These are phyloP conservation scores for Emydura subglobosa DNA, from an alignment of 2,113 vertebrate genomes.

Conservation along the genomic window DNA sequence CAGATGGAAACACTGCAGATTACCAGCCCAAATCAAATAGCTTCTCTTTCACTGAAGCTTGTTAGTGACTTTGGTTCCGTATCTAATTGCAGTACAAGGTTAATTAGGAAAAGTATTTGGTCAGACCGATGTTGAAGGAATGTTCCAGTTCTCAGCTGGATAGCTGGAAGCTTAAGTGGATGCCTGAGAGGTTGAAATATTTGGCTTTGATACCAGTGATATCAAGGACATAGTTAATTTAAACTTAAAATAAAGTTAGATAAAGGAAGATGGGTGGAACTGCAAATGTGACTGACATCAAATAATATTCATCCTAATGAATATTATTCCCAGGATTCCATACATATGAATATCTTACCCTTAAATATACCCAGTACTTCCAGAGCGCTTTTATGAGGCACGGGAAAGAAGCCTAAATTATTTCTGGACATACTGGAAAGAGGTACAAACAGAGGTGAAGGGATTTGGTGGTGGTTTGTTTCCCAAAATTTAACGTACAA, in stretches of 20 bases:
- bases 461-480: not conserved
- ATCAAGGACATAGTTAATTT: not conserved
- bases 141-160: constrained; percentile 26
- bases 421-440: not conserved
- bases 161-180: constrained; percentile 23
- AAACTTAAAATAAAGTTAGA: not conserved
- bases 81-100: constrained; percentile 15
- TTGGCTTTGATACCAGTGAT: constrained; percentile 32
- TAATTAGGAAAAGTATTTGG: constrained; percentile 27
- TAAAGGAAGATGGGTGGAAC: not conserved
- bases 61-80: constrained; percentile 29
- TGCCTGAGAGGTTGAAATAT: not conserved
- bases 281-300: not conserved
- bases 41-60: not conserved
- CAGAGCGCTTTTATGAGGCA: not conserved
- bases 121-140: constrained; percentile 23
- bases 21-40: not conserved
- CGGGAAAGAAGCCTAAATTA: not conserved
- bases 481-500: not conserved
- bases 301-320: not conserved
- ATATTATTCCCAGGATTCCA: constrained; percentile 1
- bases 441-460: not conserved
- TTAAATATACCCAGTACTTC: not conserved
- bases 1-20: not conserved
- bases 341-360: not conserved